Evolutionary conservation across 2,888 invertebrate species (phyloP).

Genomic region (Steinernema scapterisci): DNA sequence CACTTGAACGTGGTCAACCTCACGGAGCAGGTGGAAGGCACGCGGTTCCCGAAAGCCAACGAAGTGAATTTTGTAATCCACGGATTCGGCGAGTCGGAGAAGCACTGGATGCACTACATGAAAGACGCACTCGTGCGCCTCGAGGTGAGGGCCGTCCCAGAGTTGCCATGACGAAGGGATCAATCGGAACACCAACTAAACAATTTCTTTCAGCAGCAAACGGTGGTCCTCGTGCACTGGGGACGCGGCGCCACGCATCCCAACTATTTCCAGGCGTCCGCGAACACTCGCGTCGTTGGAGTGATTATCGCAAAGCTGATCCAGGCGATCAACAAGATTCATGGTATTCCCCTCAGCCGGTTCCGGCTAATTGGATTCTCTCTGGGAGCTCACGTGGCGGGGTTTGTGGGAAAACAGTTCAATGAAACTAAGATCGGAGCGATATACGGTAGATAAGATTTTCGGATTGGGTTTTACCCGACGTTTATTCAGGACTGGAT

Average conservation of each 20-base stretch:
- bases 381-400: slow-evolving; percentile 13
- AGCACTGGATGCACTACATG: slow-evolving; percentile 8
- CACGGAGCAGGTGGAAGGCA: not conserved
- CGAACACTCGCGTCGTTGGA: slow-evolving; percentile 31
- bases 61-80: slow-evolving; percentile 13
- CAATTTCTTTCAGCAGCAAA: slow-evolving; percentile 10
- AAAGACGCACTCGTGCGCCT: slow-evolving; percentile 12
- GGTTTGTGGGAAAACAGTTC: slow-evolving; percentile 20
- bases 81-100: slow-evolving; percentile 18
- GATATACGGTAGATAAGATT: slow-evolving; percentile 3
- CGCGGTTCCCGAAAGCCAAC: slow-evolving; percentile 6
- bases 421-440: not conserved
- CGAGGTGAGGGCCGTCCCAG: not conserved
- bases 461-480: not conserved
- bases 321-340: not conserved
- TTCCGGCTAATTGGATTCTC: slow-evolving; percentile 4
- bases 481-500: not conserved
- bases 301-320: not conserved
- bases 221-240: slow-evolving; percentile 19
- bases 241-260: not conserved
- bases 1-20: slow-evolving; percentile 7
- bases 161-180: not conserved
- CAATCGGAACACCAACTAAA: not conserved
- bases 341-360: not conserved
- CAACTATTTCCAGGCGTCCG: slow-evolving; percentile 27